Evolutionary conservation across 2,113 vertebrate genomes (phyloP).

Genomic region (Dasyprocta punctata): DNA sequence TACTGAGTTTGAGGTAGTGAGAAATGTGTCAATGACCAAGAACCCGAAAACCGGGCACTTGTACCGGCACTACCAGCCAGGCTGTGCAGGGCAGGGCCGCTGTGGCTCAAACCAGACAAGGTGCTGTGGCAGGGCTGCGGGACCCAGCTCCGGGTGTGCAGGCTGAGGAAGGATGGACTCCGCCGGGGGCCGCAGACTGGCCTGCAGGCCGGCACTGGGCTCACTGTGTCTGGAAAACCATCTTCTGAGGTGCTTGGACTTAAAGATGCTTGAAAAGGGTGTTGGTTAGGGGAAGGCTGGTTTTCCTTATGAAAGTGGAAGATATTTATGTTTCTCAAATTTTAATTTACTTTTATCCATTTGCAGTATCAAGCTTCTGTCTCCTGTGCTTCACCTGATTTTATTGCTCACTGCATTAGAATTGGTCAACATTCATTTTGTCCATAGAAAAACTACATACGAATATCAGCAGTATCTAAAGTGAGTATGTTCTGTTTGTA

Average conservation of each 20-base stretch:
- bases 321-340: accelerated
- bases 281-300: too few species aligned
- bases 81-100: neutral
- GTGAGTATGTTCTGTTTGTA: constrained; percentile 75
- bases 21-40: accelerated
- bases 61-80: accelerated
- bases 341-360: neutral
- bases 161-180: neutral
- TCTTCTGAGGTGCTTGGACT: neutral
- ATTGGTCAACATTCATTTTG: constrained; percentile 72
- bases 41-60: accelerated
- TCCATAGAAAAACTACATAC: constrained; percentile 68
- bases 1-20: accelerated
- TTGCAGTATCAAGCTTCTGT: constrained; percentile 83
- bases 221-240: neutral
- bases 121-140: neutral
- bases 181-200: neutral
- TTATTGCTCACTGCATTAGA: constrained; percentile 83
- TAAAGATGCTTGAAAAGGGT: neutral
- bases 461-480: constrained; percentile 85
- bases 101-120: neutral
- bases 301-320: neutral
- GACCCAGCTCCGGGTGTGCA: too few species aligned
- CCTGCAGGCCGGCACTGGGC: accelerated
- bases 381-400: constrained; percentile 78